Conservation (phyloP, 2,888 invertebrate genomes). For the Axea sp. region DNA sequence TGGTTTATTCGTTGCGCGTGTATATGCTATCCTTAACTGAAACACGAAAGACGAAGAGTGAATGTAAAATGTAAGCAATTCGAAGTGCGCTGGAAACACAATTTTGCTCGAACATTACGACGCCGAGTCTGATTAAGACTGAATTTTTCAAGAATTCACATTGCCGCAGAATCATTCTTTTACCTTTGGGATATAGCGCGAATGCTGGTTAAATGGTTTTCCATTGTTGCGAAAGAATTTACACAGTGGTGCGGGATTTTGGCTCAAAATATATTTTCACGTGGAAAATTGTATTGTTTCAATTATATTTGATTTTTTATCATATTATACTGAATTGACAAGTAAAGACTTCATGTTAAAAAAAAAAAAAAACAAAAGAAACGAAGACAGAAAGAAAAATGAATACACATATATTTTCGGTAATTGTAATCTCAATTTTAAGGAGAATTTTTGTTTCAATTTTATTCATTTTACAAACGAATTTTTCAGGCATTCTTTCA, state of each 20-base stretch:
- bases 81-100: constrained; percentile 38
- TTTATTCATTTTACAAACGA: too few species aligned
- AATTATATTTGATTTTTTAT: constrained; percentile 26
- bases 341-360: too few species aligned
- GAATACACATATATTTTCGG: too few species aligned
- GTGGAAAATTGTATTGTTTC: constrained; percentile 12
- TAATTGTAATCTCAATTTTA: too few species aligned
- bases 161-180: constrained; percentile 36
- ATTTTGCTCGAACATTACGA: constrained; percentile 43
- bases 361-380: too few species aligned
- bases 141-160: constrained; percentile 59
- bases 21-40: constrained; percentile 27
- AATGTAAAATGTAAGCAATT: constrained; percentile 62
- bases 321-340: too few species aligned
- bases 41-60: constrained; percentile 52
- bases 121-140: constrained; percentile 55
- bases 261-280: constrained; percentile 22
- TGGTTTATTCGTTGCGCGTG: neutral
- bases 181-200: constrained; percentile 34
- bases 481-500: too few species aligned
- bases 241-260: neutral
- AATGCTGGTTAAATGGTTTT: constrained; percentile 37
- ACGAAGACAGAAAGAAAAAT: too few species aligned
- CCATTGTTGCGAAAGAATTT: constrained; percentile 12
- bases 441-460: too few species aligned